Conservation (phyloP, 2,797 vertebrate genomes). For the Gallirallus australis region DNA sequence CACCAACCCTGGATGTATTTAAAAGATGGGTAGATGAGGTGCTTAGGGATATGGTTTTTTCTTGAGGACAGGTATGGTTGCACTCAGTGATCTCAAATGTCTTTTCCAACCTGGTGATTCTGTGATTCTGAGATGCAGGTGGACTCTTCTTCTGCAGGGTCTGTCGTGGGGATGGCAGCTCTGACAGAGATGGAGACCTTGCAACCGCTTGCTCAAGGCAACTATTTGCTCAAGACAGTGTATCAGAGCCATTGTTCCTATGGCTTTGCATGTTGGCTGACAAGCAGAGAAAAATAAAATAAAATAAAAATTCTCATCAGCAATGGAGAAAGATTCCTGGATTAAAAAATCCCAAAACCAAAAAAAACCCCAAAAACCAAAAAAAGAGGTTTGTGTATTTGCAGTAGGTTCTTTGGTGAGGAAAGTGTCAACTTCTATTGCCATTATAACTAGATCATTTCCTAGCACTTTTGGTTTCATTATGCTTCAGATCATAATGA, state of each 20-base stretch:
- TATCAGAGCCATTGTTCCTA: neutral
- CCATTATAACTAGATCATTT: neutral
- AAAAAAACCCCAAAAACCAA: neutral
- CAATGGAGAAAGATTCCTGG: neutral
- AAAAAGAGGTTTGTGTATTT: neutral
- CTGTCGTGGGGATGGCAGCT: neutral
- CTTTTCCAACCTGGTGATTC: no score
- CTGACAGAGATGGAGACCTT: accelerated
- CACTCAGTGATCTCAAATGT: no score
- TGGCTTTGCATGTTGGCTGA: neutral
- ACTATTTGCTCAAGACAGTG: accelerated
- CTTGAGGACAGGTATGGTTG: no score
- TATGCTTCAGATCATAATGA: constrained; percentile 16
- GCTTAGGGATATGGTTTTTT: no score
- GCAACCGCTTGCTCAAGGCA: neutral
- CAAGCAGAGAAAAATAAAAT: neutral
- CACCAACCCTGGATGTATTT: no score
- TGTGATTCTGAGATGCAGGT: neutral
- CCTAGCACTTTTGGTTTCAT: neutral
- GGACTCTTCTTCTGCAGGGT: neutral
- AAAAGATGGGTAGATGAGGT: no score
- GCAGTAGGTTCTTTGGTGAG: neutral
- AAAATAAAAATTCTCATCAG: neutral
- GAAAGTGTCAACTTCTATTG: neutral
- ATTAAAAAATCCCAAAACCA: no score